A percentile compares a stretch with the other conserved stretches of the same genome.
phyloP scores from a whole-genome alignment of 2,113 vertebrate species.

The Xiphophorus maculatus region DNA sequence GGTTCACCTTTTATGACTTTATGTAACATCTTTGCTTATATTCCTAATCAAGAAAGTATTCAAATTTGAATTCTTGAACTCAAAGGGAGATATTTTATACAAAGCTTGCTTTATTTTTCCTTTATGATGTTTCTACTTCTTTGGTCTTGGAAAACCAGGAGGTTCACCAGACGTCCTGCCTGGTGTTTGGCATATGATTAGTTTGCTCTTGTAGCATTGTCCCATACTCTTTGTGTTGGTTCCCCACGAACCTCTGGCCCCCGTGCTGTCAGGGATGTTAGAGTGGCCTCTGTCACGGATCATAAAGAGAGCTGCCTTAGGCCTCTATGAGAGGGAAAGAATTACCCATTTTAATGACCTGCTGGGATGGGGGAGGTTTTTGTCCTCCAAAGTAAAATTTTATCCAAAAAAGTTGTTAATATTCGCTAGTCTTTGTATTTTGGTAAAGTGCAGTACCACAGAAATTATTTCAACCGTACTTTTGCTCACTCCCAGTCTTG shows the following conservation, averaged over 20 bases:
- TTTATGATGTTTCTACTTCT: constrained; percentile 17
- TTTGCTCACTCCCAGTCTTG: constrained; percentile 1
- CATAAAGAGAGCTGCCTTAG: constrained; percentile 77
- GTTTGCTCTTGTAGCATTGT: constrained; percentile 74
- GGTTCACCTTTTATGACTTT: background rate
- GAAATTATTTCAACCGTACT: background rate
- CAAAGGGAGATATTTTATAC: background rate
- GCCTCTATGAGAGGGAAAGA: constrained; percentile 67
- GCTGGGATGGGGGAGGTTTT: constrained; percentile 63
- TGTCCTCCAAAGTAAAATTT: constrained; percentile 39
- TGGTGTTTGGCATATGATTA: constrained; percentile 45
- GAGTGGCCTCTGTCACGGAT: constrained; percentile 79
- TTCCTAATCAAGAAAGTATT: background rate
- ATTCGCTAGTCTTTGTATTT: background rate
- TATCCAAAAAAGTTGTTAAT: constrained; percentile 15
- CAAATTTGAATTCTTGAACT: background rate
- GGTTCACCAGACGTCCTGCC: constrained; percentile 42
- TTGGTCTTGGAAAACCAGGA: constrained; percentile 34
- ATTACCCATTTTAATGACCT: constrained; percentile 68
- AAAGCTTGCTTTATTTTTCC: constrained; percentile 15
- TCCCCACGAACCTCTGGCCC: constrained; percentile 80
- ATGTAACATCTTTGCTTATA: too few species aligned
- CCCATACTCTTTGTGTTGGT: constrained; percentile 77
- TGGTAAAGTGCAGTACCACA: background rate
- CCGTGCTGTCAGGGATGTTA: constrained; percentile 78